These are phyloP conservation scores for Anser cygnoides DNA, from an alignment of 2,113 vertebrate genomes.

Conservation along the genomic window DNA sequence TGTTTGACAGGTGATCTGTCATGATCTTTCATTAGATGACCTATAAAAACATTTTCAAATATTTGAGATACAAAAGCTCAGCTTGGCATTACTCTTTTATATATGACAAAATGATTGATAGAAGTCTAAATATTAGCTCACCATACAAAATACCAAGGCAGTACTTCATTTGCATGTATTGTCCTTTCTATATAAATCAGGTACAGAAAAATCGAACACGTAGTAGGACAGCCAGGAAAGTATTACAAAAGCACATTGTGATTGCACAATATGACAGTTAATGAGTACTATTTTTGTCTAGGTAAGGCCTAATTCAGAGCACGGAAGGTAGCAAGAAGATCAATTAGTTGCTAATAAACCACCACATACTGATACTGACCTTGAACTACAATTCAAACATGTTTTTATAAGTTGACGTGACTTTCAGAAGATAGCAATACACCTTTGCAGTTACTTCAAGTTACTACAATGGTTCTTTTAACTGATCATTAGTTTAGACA, in stretches of 20 bases:
- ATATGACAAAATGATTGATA: background rate
- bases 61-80: background rate
- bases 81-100: background rate
- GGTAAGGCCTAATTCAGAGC: background rate
- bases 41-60: background rate
- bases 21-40: background rate
- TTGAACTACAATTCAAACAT: background rate
- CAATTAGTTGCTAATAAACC: background rate
- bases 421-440: background rate
- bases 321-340: background rate
- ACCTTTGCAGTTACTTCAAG: background rate
- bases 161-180: background rate
- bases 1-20: background rate
- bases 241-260: background rate
- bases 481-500: background rate
- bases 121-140: background rate
- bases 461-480: background rate
- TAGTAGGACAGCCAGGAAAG: background rate
- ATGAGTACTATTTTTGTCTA: background rate
- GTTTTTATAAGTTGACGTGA: background rate
- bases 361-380: background rate
- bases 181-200: background rate
- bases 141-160: background rate
- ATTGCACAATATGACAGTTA: background rate
- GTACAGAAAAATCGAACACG: background rate